Evolutionary conservation across 2,888 invertebrate species (phyloP).

Genomic region (Drosophila mayaguana): DNA sequence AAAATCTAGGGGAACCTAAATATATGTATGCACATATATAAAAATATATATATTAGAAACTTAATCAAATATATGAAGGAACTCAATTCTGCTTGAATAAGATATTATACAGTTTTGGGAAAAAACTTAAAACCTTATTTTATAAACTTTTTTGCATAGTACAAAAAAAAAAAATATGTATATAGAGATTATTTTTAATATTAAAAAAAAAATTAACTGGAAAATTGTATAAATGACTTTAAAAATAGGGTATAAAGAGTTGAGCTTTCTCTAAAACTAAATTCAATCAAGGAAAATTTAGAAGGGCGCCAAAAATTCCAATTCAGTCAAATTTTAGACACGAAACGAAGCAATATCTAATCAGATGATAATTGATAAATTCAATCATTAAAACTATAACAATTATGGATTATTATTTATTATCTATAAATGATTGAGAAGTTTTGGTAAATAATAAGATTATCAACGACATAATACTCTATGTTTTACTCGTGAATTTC

Average conservation of each 20-base stretch:
- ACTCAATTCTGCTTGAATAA: too few species aligned
- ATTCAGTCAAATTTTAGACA: neutral
- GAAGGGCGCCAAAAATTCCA: neutral
- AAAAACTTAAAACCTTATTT: too few species aligned
- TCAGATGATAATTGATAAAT: constrained; percentile 7
- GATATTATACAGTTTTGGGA: too few species aligned
- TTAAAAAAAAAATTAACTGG: too few species aligned
- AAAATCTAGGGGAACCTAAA: too few species aligned
- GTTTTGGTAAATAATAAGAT: neutral
- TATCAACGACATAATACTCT: too few species aligned
- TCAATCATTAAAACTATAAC: neutral
- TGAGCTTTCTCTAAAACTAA: neutral
- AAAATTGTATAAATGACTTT: too few species aligned
- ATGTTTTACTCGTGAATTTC: too few species aligned
- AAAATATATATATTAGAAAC: neutral
- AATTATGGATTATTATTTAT: neutral
- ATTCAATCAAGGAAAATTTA: neutral
- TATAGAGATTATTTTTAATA: too few species aligned
- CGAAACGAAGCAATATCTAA: neutral
- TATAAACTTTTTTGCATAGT: too few species aligned
- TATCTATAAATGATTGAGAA: neutral
- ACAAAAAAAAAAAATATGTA: too few species aligned
- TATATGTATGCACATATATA: neutral
- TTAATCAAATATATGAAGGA: neutral
- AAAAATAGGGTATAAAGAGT: neutral